Conservation (phyloP, 2,888 invertebrate genomes). For the Sarcophaga rosellei region DNA sequence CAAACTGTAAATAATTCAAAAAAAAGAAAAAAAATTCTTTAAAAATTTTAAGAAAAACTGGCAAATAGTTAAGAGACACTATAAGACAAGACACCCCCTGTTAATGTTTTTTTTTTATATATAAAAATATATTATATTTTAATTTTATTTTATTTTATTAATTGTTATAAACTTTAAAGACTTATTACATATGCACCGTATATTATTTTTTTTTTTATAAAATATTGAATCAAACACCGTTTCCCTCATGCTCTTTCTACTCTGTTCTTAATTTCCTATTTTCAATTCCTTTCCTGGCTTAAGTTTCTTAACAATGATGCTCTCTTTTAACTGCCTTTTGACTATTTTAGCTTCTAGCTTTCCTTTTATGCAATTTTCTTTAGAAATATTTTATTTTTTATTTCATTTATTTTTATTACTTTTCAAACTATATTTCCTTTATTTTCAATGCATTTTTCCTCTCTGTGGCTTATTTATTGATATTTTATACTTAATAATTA, state of each 20-base stretch:
- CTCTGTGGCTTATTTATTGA: slow-evolving; percentile 60
- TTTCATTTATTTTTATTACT: background rate
- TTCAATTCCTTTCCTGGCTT: too few relatives aligned
- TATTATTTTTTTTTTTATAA: background rate
- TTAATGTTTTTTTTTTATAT: slow-evolving; percentile 1
- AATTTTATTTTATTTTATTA: slow-evolving; percentile 17
- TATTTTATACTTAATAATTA: slow-evolving; percentile 15
- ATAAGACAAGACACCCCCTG: background rate
- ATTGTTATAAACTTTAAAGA: slow-evolving; percentile 61
- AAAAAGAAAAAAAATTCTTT: slow-evolving; percentile 12
- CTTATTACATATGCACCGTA: slow-evolving; percentile 61
- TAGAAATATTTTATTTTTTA: too few relatives aligned
- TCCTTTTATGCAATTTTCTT: too few relatives aligned
- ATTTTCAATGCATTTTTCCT: slow-evolving; percentile 53
- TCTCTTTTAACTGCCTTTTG: slow-evolving; percentile 9
- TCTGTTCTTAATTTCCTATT: too few relatives aligned
- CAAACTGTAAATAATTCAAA: background rate
- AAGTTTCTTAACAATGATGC: too few relatives aligned
- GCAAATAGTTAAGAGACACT: background rate
- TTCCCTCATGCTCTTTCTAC: background rate
- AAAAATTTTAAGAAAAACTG: slow-evolving; percentile 7
- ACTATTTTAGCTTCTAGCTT: background rate
- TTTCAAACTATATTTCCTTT: slow-evolving; percentile 12
- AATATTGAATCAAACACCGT: background rate
- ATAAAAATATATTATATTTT: too few relatives aligned